Evolutionary conservation across 2,888 invertebrate species (phyloP).

Genomic region (Gandaritis pyraliata): DNA sequence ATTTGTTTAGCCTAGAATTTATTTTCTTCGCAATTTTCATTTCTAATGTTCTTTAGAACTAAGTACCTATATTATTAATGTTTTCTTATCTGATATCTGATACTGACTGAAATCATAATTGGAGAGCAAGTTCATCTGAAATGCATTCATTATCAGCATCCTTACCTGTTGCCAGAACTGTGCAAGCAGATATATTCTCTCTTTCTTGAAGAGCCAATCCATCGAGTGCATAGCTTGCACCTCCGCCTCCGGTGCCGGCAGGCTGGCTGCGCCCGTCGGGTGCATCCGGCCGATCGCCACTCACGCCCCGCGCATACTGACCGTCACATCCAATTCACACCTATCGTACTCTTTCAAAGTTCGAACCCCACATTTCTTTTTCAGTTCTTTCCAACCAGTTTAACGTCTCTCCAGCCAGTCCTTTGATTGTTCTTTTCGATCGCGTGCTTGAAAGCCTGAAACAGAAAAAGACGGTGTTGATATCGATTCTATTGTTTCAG

Average conservation of each 20-base stretch:
- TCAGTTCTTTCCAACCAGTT: slow-evolving; percentile 30
- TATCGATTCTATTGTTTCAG: slow-evolving; percentile 76
- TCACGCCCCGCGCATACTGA: slow-evolving; percentile 71
- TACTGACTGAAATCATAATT: background rate
- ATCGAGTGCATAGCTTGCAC: slow-evolving; percentile 97
- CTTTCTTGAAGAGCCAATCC: slow-evolving; percentile 98
- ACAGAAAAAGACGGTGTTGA: slow-evolving; percentile 76
- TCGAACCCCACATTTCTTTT: slow-evolving; percentile 53
- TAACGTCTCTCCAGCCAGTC: slow-evolving; percentile 35
- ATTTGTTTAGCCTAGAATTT: background rate
- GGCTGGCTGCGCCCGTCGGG: slow-evolving; percentile 89
- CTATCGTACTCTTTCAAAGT: slow-evolving; percentile 41
- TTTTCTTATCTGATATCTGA: too few relatives aligned
- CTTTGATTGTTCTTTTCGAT: slow-evolving; percentile 69
- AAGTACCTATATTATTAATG: too few relatives aligned
- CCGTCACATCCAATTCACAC: slow-evolving; percentile 44
- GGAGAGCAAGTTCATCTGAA: slow-evolving; percentile 4
- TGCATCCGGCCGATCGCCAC: slow-evolving; percentile 86
- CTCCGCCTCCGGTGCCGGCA: slow-evolving; percentile 94
- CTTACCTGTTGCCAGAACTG: slow-evolving; percentile 99
- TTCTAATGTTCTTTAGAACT: background rate
- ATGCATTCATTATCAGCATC: slow-evolving; percentile 12
- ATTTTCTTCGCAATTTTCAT: background rate
- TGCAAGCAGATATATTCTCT: slow-evolving; percentile 96
- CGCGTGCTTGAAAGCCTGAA: slow-evolving; percentile 70